These are phyloP conservation scores for Corythaixoides concolor DNA, from an alignment of 2,113 vertebrate genomes.

Conservation along the genomic window DNA sequence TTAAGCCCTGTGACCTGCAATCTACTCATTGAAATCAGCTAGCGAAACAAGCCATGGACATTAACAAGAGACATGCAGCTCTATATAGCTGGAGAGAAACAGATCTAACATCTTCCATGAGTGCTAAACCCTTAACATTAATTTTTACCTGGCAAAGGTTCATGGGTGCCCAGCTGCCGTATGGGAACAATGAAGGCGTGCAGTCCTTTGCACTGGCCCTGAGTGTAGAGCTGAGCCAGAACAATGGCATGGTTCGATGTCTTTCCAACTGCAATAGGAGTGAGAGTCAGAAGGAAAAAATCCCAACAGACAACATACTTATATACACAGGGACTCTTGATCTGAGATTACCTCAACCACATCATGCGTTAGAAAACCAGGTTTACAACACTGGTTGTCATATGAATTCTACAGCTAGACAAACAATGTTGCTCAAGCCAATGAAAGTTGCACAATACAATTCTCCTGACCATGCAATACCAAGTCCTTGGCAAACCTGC, in stretches of 20 bases:
- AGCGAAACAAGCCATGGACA: not conserved
- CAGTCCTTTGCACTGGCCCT: slow-evolving; percentile 86
- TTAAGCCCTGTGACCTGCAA: not conserved
- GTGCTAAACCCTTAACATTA: not conserved
- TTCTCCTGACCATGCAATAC: not conserved
- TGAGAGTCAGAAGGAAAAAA: not conserved
- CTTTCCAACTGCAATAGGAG: slow-evolving; percentile 88
- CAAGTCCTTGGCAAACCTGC: not conserved
- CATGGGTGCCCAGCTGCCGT: slow-evolving; percentile 86
- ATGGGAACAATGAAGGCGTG: slow-evolving; percentile 94
- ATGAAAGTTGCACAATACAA: not conserved
- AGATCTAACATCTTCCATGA: not conserved
- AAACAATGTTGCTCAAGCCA: not conserved
- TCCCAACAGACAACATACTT: not conserved
- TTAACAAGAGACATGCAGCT: not conserved
- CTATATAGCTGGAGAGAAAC: not conserved
- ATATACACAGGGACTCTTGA: not conserved
- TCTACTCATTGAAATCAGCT: not conserved
- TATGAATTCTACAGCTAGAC: not conserved
- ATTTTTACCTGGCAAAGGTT: slow-evolving; percentile 90
- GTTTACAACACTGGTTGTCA: not conserved
- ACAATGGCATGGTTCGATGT: slow-evolving; percentile 95
- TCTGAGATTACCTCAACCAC: not conserved
- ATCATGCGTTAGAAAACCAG: not conserved
- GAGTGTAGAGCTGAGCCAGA: slow-evolving; percentile 93